Conservation (phyloP, 2,797 vertebrate genomes). For the Sebastes minor region DNA sequence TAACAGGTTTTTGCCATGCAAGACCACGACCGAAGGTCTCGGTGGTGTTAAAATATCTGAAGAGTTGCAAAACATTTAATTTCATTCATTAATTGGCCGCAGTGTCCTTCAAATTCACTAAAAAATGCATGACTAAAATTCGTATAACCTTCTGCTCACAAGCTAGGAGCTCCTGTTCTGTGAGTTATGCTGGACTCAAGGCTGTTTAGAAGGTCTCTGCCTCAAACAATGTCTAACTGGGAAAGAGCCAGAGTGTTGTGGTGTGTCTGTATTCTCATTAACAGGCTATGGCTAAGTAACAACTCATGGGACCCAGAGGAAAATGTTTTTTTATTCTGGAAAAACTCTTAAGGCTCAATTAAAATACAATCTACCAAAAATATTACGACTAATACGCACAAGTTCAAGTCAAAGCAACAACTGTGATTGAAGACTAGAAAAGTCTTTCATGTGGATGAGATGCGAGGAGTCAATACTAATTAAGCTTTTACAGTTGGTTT, state of each 20-base stretch:
- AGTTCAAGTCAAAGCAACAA: slow-evolving; percentile 37
- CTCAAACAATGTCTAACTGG: slow-evolving; percentile 12
- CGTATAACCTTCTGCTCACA: neutral
- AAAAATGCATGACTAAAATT: slow-evolving; percentile 15
- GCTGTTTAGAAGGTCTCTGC: neutral
- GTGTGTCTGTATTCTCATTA: slow-evolving; percentile 44
- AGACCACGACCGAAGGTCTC: slow-evolving; percentile 12
- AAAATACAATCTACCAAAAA: slow-evolving; percentile 32
- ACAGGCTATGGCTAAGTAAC: slow-evolving; percentile 29
- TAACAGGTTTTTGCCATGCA: neutral
- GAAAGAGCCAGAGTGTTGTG: neutral
- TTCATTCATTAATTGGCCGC: slow-evolving; percentile 24
- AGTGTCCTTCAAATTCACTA: slow-evolving; percentile 29
- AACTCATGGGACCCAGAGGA: slow-evolving; percentile 21
- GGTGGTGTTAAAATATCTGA: neutral
- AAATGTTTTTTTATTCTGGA: neutral
- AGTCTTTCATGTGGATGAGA: slow-evolving; percentile 26
- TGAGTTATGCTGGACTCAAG: neutral
- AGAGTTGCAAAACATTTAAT: slow-evolving; percentile 35
- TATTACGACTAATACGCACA: slow-evolving; percentile 24
- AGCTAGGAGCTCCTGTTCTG: slow-evolving; percentile 5
- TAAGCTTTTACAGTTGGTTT: slow-evolving; percentile 19
- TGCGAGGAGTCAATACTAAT: neutral
- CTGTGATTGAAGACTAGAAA: slow-evolving; percentile 36
- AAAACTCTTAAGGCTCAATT: slow-evolving; percentile 13